These are phyloP conservation scores for Siphamia tubifer DNA, from an alignment of 2,113 vertebrate genomes.

Conservation along the genomic window DNA sequence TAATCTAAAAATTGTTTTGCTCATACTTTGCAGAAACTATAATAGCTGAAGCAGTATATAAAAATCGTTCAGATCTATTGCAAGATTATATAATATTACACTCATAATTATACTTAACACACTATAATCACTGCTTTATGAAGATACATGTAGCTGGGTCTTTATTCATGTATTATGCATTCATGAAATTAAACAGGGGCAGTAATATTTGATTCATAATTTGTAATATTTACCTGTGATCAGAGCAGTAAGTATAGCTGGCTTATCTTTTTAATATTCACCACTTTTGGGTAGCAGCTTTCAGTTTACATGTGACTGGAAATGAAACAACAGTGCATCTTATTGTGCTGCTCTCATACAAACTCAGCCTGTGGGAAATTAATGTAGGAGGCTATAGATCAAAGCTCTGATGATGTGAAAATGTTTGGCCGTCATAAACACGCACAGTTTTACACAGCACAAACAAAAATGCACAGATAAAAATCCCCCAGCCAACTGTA, in stretches of 20 bases:
- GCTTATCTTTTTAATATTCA: neutral
- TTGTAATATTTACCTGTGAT: neutral
- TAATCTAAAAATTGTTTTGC: no score
- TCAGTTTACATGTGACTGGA: constrained; percentile 60
- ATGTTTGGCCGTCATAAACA: constrained; percentile 39
- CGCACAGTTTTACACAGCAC: constrained; percentile 22
- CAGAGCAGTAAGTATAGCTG: neutral
- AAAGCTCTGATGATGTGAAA: constrained; percentile 61
- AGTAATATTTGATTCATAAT: neutral
- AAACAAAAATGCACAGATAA: constrained; percentile 56
- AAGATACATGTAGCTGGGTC: neutral
- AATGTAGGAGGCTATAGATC: constrained; percentile 62
- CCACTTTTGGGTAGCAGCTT: neutral
- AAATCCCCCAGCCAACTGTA: constrained; percentile 35
- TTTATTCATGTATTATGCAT: neutral
- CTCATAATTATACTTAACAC: no score
- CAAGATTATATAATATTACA: no score
- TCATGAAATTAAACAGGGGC: neutral
- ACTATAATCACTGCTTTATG: neutral
- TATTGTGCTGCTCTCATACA: constrained; percentile 57
- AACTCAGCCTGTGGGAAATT: constrained; percentile 62
- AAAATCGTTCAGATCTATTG: no score
- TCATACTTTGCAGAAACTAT: no score
- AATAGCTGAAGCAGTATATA: no score
- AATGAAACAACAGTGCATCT: constrained; percentile 54